These are phyloP conservation scores for Clarias pachynema DNA, from an alignment of 2,797 vertebrate species.

Conservation along the genomic window DNA sequence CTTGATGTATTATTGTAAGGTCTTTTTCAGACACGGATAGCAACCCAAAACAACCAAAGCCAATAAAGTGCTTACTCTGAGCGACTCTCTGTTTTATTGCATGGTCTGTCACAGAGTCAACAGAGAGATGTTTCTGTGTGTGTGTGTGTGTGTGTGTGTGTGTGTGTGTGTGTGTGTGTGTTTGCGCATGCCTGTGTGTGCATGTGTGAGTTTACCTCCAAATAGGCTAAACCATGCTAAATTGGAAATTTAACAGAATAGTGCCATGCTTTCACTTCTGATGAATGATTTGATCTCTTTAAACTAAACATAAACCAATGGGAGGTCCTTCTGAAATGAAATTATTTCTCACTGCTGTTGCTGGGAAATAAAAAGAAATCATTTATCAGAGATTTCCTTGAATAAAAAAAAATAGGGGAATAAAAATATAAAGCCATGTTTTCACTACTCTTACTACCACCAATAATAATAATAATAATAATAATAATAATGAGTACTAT, in stretches of 20 bases:
- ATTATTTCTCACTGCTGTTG: conserved; percentile 25
- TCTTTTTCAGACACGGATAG: conserved; percentile 51
- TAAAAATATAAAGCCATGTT: conserved; percentile 1
- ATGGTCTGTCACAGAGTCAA: conserved; percentile 48
- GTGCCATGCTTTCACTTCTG: conserved; percentile 52
- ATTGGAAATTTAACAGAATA: conserved; percentile 64
- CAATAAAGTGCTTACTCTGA: conserved; percentile 53
- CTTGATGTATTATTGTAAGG: conserved; percentile 39
- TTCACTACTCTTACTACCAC: not conserved
- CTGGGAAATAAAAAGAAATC: conserved; percentile 28
- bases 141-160: conserved; percentile 31
- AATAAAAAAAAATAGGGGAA: not conserved
- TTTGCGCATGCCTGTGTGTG: not conserved
- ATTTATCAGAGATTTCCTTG: not conserved
- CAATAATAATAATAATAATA: not conserved
- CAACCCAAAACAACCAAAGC: conserved; percentile 46
- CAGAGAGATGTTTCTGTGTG: conserved; percentile 36
- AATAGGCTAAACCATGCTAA: conserved; percentile 63
- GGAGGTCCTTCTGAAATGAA: conserved; percentile 48
- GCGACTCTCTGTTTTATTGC: conserved; percentile 41
- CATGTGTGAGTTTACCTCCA: conserved; percentile 26
- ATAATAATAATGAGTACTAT: not conserved
- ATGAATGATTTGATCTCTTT: conserved; percentile 51
- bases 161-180: conserved; percentile 34
- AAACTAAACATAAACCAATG: conserved; percentile 51